Evolutionary conservation across 2,113 vertebrate genomes (phyloP), one percentile per base, ranked within the genome.

Genomic region (Nansenia antarctica): DNA sequence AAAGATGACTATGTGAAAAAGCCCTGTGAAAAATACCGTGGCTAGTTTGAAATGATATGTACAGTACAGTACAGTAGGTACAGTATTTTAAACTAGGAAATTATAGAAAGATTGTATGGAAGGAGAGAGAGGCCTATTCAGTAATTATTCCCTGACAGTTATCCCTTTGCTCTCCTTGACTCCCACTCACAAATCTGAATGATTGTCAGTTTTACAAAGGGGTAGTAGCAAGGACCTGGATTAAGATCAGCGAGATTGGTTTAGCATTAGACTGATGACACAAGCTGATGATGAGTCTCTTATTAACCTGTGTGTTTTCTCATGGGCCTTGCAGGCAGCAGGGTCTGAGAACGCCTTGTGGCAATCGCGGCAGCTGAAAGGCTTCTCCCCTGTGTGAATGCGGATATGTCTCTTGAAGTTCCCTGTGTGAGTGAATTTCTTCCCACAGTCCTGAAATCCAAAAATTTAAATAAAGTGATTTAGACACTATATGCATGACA

Each of bases 321-420:
- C 97, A 0, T 99, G 97, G n/a, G 97, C 97, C 88, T 98, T 98
- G 87, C 97, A 99, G 1, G 97, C 97, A 0, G 97, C 97, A 0
- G 97, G 96, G 82, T 99, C 97, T 0, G 97, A 99, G 82, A 99
- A 99, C 9, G 97, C 95, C 72, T 99, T 99, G 87, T 85, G 94
- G 70, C 97, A 99, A 83, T 99, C 96, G 5, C 94, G 87, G 86
- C 97, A 99, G 12, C 93, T 94, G 87, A 98, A 98, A 0, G 97
- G 97, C 61, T 99, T 99, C 91, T 98, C 97, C 0, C 96, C 97
- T 0, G 97, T 98, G 91, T 99, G 97, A 85, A 98, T 99, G 0
- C 97, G 96, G 86, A 98, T 97, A 90, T 99, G 96, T 20, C 97
- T 91, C 87, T 98, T 99, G 89, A 96, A 98, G 82, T 99, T 98